Conservation (phyloP, 2,888 invertebrate species). For the Melitaea athalia region DNA sequence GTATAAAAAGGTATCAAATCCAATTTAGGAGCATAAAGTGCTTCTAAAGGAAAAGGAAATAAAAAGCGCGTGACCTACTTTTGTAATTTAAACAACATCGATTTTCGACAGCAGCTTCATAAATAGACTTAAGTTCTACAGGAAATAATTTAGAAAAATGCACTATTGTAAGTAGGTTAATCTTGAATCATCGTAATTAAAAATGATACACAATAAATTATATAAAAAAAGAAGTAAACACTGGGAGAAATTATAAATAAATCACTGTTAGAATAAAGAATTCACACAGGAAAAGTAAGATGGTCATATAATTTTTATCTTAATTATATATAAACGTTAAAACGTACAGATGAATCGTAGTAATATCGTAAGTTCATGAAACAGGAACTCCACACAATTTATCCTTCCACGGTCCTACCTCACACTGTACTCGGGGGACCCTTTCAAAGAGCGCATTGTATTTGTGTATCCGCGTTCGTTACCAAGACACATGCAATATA, state of each 20-base stretch:
- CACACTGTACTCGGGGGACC: constrained; percentile 37
- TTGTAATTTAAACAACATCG: constrained; percentile 28
- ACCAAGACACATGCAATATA: constrained; percentile 54
- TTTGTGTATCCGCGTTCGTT: constrained; percentile 54
- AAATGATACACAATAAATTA: no score
- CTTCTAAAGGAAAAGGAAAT: neutral
- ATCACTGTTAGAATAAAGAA: no score
- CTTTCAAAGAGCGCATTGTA: constrained; percentile 54
- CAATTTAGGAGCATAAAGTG: neutral
- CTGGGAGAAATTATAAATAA: neutral
- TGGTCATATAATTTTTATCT: neutral
- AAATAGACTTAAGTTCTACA: constrained; percentile 7
- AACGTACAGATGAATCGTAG: constrained; percentile 75
- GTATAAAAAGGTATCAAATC: neutral
- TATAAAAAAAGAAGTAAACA: constrained; percentile 1
- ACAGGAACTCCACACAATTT: constrained; percentile 33
- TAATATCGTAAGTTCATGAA: constrained; percentile 75
- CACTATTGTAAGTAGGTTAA: neutral
- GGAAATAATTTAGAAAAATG: neutral
- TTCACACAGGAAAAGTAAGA: no score
- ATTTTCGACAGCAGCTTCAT: constrained; percentile 21
- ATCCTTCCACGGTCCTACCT: constrained; percentile 18
- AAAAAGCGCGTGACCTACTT: constrained; percentile 25
- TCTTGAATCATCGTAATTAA: no score
- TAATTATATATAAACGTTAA: neutral